Evolutionary conservation across 2,888 invertebrate genomes (phyloP).

Genomic region (Polylopha cassiicola): DNA sequence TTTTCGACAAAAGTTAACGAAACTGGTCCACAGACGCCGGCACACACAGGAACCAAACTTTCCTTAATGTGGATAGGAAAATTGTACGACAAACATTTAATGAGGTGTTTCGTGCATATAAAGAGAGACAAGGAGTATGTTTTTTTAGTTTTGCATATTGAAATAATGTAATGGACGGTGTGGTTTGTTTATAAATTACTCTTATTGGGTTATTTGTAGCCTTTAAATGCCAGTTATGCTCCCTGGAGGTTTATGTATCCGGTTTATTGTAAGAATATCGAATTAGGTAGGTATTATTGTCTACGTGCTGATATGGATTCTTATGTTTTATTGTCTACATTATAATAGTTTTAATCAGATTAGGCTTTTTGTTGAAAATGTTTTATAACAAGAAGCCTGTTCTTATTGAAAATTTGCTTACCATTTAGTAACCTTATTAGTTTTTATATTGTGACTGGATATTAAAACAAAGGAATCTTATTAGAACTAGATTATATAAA

Average conservation of each 20-base stretch:
- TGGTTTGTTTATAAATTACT: slow-evolving; percentile 51
- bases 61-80: slow-evolving; percentile 30
- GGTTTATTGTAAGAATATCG: slow-evolving; percentile 46
- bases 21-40: slow-evolving; percentile 2
- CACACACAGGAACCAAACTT: slow-evolving; percentile 11
- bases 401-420: no score
- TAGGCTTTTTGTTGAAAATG: no score
- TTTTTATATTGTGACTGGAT: no score
- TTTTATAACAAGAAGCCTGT: no score
- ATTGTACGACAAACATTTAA: slow-evolving; percentile 57
- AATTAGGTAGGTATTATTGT: slow-evolving; percentile 42
- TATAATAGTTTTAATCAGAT: no score
- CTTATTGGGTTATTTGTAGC: slow-evolving; percentile 52
- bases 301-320: slow-evolving; percentile 18
- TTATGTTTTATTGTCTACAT: no score
- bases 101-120: slow-evolving; percentile 56
- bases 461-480: no score
- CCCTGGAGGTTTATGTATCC: slow-evolving; percentile 47
- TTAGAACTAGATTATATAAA: no score
- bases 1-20: no score
- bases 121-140: slow-evolving; percentile 37
- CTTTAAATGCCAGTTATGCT: slow-evolving; percentile 43
- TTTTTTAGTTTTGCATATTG: slow-evolving; percentile 41
- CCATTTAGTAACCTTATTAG: no score
- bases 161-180: slow-evolving; percentile 38